Percentiles rank a stretch among this genome's conserved stretches.
Evolutionary conservation across 2,113 vertebrate species (phyloP).

Genomic region (Toxostoma redivivum): DNA sequence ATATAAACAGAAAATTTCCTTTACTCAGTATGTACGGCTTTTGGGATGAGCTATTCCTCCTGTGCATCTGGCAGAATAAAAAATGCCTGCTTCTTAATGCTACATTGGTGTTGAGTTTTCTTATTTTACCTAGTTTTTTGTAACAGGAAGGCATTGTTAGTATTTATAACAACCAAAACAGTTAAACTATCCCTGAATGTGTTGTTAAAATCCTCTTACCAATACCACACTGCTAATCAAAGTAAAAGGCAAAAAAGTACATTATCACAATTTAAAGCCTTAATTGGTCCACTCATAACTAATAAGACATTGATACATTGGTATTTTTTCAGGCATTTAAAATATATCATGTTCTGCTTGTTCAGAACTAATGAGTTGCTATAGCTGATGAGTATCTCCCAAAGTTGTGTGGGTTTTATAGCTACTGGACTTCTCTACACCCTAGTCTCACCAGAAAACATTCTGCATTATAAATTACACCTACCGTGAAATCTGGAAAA

Average conservation of each 20-base stretch:
- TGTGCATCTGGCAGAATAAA: not conserved
- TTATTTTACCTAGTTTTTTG: not conserved
- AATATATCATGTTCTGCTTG: not conserved
- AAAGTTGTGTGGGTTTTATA: not conserved
- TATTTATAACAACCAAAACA: not conserved
- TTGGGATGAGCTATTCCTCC: not conserved
- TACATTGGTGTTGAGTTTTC: too few relatives aligned
- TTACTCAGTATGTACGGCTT: fast-evolving
- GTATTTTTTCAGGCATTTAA: not conserved
- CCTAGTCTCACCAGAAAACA: not conserved
- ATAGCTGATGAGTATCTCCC: not conserved
- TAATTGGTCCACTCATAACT: not conserved
- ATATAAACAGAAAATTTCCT: not conserved
- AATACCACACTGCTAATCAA: not conserved
- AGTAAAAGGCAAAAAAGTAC: not conserved
- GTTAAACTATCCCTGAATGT: not conserved
- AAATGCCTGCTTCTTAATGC: not conserved
- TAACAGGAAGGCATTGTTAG: not conserved
- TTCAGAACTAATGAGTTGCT: not conserved
- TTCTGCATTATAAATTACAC: not conserved
- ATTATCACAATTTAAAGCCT: not conserved
- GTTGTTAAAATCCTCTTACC: not conserved
- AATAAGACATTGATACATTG: not conserved
- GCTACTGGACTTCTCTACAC: not conserved
- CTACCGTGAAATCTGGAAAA: not conserved